A percentile compares a stretch with the other conserved stretches of the same genome.
Conservation (phyloP, 2,113 vertebrate genomes). For the Urocitellus parryii region DNA sequence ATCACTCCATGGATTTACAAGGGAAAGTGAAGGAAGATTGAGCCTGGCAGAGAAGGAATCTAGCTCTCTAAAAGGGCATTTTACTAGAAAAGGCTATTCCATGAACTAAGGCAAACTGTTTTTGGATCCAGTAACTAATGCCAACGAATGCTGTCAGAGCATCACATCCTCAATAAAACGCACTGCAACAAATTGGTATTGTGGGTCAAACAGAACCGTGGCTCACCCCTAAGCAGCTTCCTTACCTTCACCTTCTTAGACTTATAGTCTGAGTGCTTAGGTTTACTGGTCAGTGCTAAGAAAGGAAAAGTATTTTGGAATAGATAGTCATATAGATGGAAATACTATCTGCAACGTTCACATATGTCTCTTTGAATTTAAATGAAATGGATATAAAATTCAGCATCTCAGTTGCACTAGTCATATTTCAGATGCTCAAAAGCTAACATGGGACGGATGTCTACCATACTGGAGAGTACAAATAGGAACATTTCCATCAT, state of each 20-base stretch:
- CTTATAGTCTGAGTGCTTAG: not conserved
- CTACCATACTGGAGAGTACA: not conserved
- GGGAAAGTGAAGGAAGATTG: conserved; percentile 57
- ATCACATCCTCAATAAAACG: not conserved
- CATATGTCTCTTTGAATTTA: not conserved
- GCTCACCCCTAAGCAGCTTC: no score
- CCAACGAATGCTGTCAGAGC: conserved; percentile 14
- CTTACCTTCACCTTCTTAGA: not conserved
- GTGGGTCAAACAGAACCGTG: not conserved
- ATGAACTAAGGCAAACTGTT: not conserved
- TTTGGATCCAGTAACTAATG: not conserved
- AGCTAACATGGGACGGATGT: not conserved
- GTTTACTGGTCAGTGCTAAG: not conserved
- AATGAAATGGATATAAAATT: conserved; percentile 38
- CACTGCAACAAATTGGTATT: not conserved
- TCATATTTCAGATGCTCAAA: not conserved
- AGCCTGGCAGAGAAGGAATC: not conserved
- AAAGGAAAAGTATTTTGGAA: not conserved
- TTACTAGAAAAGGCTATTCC: conserved; percentile 38
- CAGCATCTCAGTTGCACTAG: not conserved
- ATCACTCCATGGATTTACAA: conserved; percentile 59
- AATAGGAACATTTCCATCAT: not conserved
- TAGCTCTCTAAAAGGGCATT: conserved; percentile 52
- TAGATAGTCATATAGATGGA: not conserved
- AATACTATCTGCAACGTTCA: not conserved